Evolutionary conservation across 2,797 vertebrate genomes (phyloP).

Genomic region (Galagoides demidoff): DNA sequence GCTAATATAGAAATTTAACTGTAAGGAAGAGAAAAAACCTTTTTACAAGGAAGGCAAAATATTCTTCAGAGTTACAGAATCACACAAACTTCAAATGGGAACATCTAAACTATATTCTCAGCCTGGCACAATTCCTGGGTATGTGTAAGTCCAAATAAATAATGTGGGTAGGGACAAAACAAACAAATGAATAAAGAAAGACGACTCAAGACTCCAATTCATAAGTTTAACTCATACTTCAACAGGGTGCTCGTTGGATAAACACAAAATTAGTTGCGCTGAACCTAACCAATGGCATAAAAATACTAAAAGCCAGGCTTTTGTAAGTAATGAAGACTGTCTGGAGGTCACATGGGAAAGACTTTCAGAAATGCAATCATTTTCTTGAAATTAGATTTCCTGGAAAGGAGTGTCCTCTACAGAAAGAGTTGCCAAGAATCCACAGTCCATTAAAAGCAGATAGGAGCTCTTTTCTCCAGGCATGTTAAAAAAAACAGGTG

Average conservation of each 20-base stretch:
- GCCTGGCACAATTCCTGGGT: neutral
- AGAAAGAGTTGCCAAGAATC: slow-evolving; percentile 38
- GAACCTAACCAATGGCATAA: neutral
- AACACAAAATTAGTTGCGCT: neutral
- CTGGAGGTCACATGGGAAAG: neutral
- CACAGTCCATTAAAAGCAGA: neutral
- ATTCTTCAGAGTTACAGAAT: neutral
- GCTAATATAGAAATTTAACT: slow-evolving; percentile 31
- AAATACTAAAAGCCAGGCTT: neutral
- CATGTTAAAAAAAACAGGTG: fast-evolving
- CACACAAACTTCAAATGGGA: neutral
- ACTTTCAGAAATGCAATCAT: slow-evolving; percentile 65
- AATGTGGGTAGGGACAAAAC: neutral
- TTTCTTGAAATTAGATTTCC: slow-evolving; percentile 77
- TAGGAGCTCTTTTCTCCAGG: neutral
- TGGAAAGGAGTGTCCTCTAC: slow-evolving; percentile 71
- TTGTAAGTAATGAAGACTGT: neutral
- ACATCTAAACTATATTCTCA: neutral
- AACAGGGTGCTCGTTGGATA: neutral
- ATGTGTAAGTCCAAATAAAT: neutral
- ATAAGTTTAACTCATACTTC: neutral
- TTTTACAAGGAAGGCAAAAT: neutral
- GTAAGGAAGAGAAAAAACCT: neutral
- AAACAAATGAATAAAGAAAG: neutral
- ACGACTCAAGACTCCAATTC: neutral